phyloP scores from a whole-genome alignment of 2,888 invertebrate genomes.

The Vesta saturnalis region DNA sequence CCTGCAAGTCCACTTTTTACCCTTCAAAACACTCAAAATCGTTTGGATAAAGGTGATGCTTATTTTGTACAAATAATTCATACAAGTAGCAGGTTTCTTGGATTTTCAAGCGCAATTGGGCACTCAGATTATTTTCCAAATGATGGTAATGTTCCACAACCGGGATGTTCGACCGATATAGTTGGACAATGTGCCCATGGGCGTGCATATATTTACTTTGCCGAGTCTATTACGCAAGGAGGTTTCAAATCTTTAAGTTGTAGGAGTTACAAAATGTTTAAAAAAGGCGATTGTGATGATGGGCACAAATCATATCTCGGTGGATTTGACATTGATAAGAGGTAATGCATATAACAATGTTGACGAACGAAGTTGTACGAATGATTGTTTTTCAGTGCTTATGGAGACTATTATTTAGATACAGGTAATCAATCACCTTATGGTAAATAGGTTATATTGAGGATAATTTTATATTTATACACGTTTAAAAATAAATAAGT shows the following conservation, averaged over 20 bases:
- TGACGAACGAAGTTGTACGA: no score
- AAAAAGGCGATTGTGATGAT: background rate
- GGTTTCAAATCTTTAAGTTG: background rate
- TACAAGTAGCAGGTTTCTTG: slow-evolving; percentile 32
- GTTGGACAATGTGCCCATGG: slow-evolving; percentile 53
- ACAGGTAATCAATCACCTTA: no score
- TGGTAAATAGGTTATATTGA: no score
- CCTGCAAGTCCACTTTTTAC: slow-evolving; percentile 38
- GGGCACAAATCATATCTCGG: background rate
- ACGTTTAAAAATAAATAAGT: no score
- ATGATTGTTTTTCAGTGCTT: no score
- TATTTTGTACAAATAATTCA: slow-evolving; percentile 41
- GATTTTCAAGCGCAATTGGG: slow-evolving; percentile 39
- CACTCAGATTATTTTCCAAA: slow-evolving; percentile 42
- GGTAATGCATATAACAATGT: no score
- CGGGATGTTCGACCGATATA: slow-evolving; percentile 39
- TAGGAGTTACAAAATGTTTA: background rate
- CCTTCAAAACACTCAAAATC: slow-evolving; percentile 13
- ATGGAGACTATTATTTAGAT: no score
- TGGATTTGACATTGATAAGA: background rate
- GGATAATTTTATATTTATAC: no score
- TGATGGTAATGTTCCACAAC: slow-evolving; percentile 36
- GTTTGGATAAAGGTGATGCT: slow-evolving; percentile 38
- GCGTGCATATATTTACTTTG: slow-evolving; percentile 55
- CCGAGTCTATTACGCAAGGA: slow-evolving; percentile 52